Conservation (phyloP, 2,888 invertebrate genomes). For the Metacarcinus magister region DNA sequence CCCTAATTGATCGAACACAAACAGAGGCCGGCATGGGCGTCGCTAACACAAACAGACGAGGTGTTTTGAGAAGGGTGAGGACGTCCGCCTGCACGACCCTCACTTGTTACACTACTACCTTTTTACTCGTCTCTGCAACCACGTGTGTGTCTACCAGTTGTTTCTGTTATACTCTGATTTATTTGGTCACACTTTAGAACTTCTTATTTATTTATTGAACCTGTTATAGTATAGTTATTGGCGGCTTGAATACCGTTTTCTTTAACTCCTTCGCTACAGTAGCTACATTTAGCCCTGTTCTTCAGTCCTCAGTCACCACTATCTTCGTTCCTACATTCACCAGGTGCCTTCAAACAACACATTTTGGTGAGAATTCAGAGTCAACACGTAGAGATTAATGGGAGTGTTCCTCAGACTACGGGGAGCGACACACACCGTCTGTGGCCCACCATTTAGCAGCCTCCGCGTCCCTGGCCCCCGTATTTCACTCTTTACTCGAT, state of each 20-base stretch:
- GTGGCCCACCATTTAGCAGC: background rate
- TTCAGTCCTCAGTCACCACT: background rate
- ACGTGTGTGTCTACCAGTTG: background rate
- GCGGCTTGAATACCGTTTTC: background rate
- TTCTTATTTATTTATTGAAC: background rate
- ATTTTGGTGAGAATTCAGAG: slow-evolving; percentile 41
- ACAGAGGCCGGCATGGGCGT: background rate
- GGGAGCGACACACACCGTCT: background rate
- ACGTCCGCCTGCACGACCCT: background rate
- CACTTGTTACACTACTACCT: background rate
- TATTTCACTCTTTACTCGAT: slow-evolving; percentile 51
- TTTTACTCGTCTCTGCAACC: background rate
- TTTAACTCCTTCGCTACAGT: background rate
- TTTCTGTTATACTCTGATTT: background rate
- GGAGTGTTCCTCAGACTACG: background rate
- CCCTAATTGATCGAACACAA: slow-evolving; percentile 30
- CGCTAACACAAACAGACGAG: background rate
- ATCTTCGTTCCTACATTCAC: background rate
- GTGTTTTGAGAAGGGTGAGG: background rate
- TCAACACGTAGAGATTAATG: background rate
- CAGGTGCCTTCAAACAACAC: background rate
- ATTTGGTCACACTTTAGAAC: background rate
- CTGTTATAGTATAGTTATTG: background rate
- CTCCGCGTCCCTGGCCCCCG: background rate
- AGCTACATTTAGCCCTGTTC: background rate